Conservation (phyloP, 2,888 invertebrate species). For the Protula sp. region DNA sequence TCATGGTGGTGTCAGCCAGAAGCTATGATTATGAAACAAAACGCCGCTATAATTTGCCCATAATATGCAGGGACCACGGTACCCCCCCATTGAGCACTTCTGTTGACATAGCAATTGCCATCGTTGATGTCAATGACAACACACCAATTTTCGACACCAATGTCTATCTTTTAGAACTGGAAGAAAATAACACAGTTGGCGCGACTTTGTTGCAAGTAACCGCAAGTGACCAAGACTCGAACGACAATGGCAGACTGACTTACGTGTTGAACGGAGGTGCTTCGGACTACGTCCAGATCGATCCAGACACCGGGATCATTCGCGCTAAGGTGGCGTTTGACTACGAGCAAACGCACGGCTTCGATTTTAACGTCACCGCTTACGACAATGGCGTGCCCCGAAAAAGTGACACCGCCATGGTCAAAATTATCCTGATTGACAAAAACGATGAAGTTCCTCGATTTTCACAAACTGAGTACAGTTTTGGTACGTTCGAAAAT, state of each 20-base stretch:
- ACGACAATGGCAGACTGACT: conserved; percentile 72
- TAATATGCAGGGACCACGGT: conserved; percentile 1
- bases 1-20: not conserved
- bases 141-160: not conserved
- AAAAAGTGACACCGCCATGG: conserved; percentile 3
- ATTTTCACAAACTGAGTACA: conserved; percentile 11
- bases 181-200: conserved; percentile 1
- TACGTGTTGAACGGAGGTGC: conserved; percentile 47
- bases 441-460: conserved; percentile 20
- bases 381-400: conserved; percentile 12
- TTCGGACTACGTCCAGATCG: conserved; percentile 4
- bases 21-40: not conserved
- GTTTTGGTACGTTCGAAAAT: conserved; percentile 17
- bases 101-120: not conserved
- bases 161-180: not conserved
- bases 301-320: conserved; percentile 31
- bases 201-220: conserved; percentile 33
- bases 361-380: conserved; percentile 13
- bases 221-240: conserved; percentile 81
- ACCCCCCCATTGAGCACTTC: not conserved
- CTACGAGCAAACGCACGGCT: conserved; percentile 8
- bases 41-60: not conserved
- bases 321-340: conserved; percentile 28
- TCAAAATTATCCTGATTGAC: conserved; percentile 15
- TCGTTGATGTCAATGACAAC: conserved; percentile 1